Base-by-base conservation (phyloP, 2,113 vertebrate species). In the Arvicanthis niloticus region DNA sequence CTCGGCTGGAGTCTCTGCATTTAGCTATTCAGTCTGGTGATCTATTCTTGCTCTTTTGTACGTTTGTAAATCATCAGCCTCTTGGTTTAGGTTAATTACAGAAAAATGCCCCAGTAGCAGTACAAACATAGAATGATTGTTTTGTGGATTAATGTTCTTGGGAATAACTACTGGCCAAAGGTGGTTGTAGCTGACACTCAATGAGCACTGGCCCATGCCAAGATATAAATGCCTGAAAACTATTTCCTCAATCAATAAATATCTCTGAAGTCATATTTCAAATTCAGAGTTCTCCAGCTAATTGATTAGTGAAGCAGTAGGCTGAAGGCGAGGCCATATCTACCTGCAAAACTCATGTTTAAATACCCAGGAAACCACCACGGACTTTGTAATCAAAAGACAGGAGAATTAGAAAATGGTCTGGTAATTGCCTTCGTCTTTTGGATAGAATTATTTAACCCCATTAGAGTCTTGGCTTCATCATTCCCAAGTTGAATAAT, bases 21-120 rank as follows among this genome's bases (percentile, higher is more conserved):
- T 93, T 72, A 87, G 60, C 16, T 77, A 34, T 67, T 62, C 37
- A 48, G 24, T 80, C 88, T 51, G 80, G 24, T n/a, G 85, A 93
- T 82, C 67, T 42, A 60, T 72, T 45, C 17, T 29, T 92, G 31
- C 29, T 78, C 11, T 58, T 37, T 53, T n/a, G 48, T 22, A 45
- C 3, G 67, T 21, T 88, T 91, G 73, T 40, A 84, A 78, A 22
- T 90, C 42, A 89, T 68, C 42, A 24, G 37, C 17, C 29, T 51
- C 42, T 88, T 53, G 8, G 22, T 58, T 65, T 95, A 73, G 51
- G 42, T 95, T 88, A 95, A 62, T 93, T 88, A 92, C 56, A 93
- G 48, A 93, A 82, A 95, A 95, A 17, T 90, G 22, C 26, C 56
- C 75, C 80, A 85, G 17, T 53, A 90, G 34, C 21, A 80, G 21